Percentiles rank a stretch among this genome's conserved stretches.
These are phyloP conservation scores for Nyctereutes procyonoides DNA, from an alignment of 2,113 vertebrate genomes.

Conservation along the genomic window DNA sequence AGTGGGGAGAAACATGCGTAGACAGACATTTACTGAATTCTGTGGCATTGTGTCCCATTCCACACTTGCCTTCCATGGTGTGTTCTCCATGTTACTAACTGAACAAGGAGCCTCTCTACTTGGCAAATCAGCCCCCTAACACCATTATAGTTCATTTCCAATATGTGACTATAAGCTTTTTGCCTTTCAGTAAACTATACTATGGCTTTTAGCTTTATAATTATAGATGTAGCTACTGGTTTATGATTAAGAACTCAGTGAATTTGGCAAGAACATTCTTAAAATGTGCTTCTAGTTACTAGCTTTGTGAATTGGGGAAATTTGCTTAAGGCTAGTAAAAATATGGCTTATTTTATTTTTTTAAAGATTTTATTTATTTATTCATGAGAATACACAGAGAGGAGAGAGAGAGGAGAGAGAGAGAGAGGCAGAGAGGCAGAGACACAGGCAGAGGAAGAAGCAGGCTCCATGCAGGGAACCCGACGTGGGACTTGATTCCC, in stretches of 20 bases:
- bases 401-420: no score
- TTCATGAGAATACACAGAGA: no score
- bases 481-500: fast-evolving
- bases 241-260: not conserved
- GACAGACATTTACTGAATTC: not conserved
- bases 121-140: not conserved
- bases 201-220: not conserved
- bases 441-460: no score
- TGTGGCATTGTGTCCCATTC: not conserved
- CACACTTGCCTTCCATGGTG: no score
- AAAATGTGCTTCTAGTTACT: not conserved
- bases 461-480: no score
- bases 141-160: not conserved
- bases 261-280: not conserved
- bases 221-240: not conserved
- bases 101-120: not conserved
- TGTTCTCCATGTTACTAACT: fast-evolving
- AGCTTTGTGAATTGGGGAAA: not conserved
- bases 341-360: not conserved
- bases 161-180: not conserved
- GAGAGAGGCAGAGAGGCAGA: no score
- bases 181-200: not conserved
- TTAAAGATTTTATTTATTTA: no score
- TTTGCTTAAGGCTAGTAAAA: not conserved
- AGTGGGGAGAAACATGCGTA: not conserved